Conservation (phyloP, 2,797 vertebrate species). For the Pseudocheirus occidentalis region DNA sequence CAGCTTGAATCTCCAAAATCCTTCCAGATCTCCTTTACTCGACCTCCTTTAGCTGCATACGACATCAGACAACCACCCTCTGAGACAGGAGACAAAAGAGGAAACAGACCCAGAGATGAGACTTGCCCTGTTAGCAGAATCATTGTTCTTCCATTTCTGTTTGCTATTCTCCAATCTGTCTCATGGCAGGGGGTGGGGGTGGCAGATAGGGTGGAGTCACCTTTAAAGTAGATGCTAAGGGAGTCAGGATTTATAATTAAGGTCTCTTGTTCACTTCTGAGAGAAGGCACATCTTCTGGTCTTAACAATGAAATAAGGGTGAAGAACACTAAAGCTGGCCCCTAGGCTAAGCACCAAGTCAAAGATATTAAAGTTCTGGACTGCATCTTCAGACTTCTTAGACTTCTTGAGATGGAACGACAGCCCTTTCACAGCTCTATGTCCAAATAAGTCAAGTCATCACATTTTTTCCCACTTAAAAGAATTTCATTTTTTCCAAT, state of each 20-base stretch:
- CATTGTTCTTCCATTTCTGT: background rate
- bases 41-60: background rate
- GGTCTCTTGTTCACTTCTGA: background rate
- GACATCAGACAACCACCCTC: background rate
- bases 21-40: background rate
- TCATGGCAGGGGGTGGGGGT: background rate
- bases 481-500: too few species aligned
- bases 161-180: background rate
- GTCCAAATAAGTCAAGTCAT: background rate
- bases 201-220: background rate
- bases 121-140: accelerated
- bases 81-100: slow-evolving; percentile 9
- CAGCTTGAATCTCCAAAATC: background rate
- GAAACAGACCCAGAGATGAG: background rate
- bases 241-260: background rate
- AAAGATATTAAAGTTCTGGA: background rate
- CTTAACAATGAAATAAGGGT: background rate
- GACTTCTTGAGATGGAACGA: background rate
- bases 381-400: background rate
- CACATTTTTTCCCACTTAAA: too few species aligned
- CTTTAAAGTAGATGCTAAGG: background rate
- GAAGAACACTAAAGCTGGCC: background rate
- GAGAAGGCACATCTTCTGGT: background rate
- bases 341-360: background rate
- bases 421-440: background rate